phyloP scores from a whole-genome alignment of 2,797 vertebrate species.

The Buceros bicornis region DNA sequence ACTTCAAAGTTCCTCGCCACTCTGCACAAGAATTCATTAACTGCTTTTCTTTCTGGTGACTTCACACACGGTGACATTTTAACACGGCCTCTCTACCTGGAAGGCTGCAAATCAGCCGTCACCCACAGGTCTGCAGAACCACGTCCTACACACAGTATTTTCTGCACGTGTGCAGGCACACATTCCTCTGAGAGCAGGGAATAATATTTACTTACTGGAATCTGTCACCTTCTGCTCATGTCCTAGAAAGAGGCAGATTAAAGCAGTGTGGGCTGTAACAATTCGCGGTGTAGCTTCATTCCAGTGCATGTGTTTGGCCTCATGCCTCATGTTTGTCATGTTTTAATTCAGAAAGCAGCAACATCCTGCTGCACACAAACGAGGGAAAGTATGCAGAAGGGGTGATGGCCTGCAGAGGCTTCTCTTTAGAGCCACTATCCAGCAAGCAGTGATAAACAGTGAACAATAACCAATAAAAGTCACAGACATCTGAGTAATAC shows the following conservation, averaged over 20 bases:
- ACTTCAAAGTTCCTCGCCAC: not conserved
- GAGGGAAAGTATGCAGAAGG: not conserved
- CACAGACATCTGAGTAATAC: conserved; percentile 77
- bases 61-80: not conserved
- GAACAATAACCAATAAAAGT: conserved; percentile 74
- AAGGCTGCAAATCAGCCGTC: not conserved
- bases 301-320: conserved; percentile 15
- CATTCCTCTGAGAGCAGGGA: not conserved
- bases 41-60: not conserved
- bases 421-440: conserved; percentile 15
- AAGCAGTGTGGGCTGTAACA: conserved; percentile 6
- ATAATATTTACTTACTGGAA: not conserved
- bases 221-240: not conserved
- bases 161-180: not conserved
- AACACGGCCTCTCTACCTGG: not conserved
- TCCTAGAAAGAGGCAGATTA: not conserved
- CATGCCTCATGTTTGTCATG: not conserved
- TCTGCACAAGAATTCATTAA: not conserved
- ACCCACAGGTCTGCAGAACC: not conserved
- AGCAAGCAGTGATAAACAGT: conserved; percentile 60
- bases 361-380: not conserved
- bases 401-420: conserved; percentile 38
- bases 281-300: not conserved
- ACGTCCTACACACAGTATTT: not conserved
- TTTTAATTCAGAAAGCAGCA: conserved; percentile 26